Base-by-base conservation (phyloP, 2,113 vertebrate species). In the Rafetus swinhoei region DNA sequence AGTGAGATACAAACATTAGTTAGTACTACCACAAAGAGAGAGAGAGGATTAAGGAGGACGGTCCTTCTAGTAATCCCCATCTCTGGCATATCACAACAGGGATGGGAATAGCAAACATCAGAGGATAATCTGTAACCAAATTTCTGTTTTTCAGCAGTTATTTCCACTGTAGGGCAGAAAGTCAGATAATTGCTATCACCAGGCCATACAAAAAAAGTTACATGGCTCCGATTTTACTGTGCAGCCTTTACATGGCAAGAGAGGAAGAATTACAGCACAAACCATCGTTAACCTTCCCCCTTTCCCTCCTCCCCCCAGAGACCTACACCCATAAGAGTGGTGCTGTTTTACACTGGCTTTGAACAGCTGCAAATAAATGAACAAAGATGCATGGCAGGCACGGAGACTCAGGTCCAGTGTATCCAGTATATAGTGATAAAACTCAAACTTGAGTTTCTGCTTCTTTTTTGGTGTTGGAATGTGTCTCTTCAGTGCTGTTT, bases 221-320 rank as follows among this genome's bases (percentile, higher is more conserved):
- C 10, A 45, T n/a, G 18, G 19, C 16, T 74, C 32, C 7, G 8
- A 10, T 57, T 65, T 11, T 59, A 74, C 45, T 32, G 19, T 45
- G 32, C 7, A 81, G 24, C 14, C 11, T 59, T 84, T 57, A 86
- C 4, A 32, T 27, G 2, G 18, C 1, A 5, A 62, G 81, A 6
- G 50, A 54, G 10, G 6, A 90, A 29, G 10, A 74, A 18, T 45
- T 29, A 74, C 9, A 76, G 39, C 72, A 65, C 35, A 93, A 87
- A 53, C 1, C 0, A 0, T 13, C 59, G 62, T 4, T 11, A 1
- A 65, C 4, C 1, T 0, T 45, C 45, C 45, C 45, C 5, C 45
- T 45, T 45, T 45, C 45, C 45, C 45, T 45, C 45, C 45, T 45
- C 6, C 6, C 45, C 45, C 45, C 39, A 45, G 39, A 45, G 39